These are phyloP conservation scores for Nomada ruficornis DNA, from an alignment of 2,888 invertebrate genomes.

Conservation along the genomic window DNA sequence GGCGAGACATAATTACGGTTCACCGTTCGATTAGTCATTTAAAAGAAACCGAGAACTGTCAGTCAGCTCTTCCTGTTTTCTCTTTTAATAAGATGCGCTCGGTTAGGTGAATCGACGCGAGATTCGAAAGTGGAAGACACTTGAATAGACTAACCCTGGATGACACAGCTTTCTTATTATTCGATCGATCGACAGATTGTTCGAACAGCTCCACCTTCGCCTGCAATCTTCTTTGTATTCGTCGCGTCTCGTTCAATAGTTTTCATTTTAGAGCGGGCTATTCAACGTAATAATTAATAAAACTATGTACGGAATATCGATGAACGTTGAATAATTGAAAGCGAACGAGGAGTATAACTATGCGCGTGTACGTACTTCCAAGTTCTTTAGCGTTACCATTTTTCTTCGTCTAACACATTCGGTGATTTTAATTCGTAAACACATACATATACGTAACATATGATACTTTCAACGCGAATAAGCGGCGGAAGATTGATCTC, in stretches of 20 bases:
- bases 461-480: background rate
- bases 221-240: background rate
- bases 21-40: slow-evolving; percentile 59
- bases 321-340: too few relatives aligned
- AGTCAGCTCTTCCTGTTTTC: slow-evolving; percentile 30
- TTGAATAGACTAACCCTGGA: slow-evolving; percentile 4
- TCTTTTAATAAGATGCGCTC: slow-evolving; percentile 27
- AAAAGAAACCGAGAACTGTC: slow-evolving; percentile 21
- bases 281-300: too few relatives aligned
- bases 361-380: background rate
- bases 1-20: slow-evolving; percentile 41
- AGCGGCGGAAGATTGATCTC: too few relatives aligned
- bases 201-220: background rate
- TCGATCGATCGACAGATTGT: slow-evolving; percentile 25
- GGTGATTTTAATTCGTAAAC: too few relatives aligned
- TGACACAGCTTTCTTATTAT: slow-evolving; percentile 46
- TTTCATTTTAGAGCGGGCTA: background rate
- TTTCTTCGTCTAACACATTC: background rate
- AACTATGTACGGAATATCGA: too few relatives aligned
- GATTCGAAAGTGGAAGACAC: slow-evolving; percentile 33
- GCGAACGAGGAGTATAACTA: background rate
- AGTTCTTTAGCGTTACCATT: background rate
- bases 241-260: background rate
- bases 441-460: too few relatives aligned
- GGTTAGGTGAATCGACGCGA: background rate